These are phyloP conservation scores for Charina bottae DNA, from an alignment of 2,113 vertebrate genomes.

Conservation along the genomic window DNA sequence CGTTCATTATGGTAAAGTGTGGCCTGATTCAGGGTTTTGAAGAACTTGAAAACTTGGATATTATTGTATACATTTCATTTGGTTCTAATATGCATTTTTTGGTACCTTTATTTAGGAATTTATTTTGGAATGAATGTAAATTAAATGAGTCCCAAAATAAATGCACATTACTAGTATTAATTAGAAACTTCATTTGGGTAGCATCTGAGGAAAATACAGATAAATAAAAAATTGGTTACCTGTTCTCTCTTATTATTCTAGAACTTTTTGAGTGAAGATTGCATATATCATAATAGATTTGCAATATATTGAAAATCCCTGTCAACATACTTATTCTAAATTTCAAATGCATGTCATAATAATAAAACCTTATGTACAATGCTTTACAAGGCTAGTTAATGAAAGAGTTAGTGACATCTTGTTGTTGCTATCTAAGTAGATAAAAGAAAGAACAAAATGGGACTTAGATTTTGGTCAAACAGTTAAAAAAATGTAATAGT, in stretches of 20 bases:
- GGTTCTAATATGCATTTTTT: not conserved
- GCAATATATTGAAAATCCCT: not conserved
- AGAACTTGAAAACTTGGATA: not conserved
- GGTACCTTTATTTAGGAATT: not conserved
- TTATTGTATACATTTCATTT: not conserved
- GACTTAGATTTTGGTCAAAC: not conserved
- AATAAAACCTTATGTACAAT: not conserved
- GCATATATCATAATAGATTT: not conserved
- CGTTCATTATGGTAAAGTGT: not conserved
- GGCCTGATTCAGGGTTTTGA: not conserved
- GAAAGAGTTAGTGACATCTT: not conserved
- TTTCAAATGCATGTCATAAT: not conserved
- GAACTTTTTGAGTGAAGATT: not conserved
- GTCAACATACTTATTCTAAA: not conserved
- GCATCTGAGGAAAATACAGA: not conserved
- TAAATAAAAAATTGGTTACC: not conserved
- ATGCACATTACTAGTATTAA: not conserved
- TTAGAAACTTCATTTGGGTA: not conserved
- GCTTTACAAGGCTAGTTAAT: not conserved
- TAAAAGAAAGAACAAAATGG: not conserved
- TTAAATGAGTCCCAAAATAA: not conserved
- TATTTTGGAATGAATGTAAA: not conserved
- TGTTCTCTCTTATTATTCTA: not conserved
- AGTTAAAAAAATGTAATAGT: not conserved
- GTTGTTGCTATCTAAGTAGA: not conserved